Percentiles rank a stretch among this genome's conserved stretches.
Conservation (phyloP, 1,140 invertebrate genomes). For the Orussus abietinus region DNA sequence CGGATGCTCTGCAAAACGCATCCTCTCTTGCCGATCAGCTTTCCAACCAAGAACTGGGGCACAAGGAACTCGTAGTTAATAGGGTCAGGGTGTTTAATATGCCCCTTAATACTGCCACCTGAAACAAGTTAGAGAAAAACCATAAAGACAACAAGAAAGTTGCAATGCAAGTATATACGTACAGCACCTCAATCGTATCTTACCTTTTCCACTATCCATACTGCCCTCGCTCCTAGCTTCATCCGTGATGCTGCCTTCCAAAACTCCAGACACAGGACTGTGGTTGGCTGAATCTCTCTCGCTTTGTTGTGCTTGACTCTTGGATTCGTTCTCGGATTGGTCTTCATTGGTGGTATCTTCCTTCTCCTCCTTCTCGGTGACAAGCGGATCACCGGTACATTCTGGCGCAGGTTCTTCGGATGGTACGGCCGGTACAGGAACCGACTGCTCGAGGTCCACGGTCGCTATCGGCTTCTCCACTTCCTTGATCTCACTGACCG, state of each 20-base stretch:
- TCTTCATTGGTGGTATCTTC: too few species aligned
- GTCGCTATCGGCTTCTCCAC: too few species aligned
- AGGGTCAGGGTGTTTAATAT: conserved; percentile 39
- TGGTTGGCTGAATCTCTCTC: conserved; percentile 58
- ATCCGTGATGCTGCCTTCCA: conserved; percentile 51
- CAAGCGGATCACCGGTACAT: too few species aligned
- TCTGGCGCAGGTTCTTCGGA: too few species aligned
- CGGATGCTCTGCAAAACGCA: conserved; percentile 79
- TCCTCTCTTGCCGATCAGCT: conserved; percentile 82
- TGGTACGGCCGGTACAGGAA: too few species aligned
- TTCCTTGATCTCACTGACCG: neutral
- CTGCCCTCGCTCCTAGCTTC: conserved; percentile 52
- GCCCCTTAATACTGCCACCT: conserved; percentile 61
- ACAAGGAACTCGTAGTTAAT: conserved; percentile 74
- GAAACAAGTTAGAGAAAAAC: conserved; percentile 26
- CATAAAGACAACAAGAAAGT: neutral
- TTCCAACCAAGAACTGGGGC: conserved; percentile 74
- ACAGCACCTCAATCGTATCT: neutral
- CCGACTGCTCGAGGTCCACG: too few species aligned
- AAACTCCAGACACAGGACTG: conserved; percentile 50
- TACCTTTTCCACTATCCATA: conserved; percentile 50
- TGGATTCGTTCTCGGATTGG: too few species aligned
- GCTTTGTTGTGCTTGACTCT: too few species aligned
- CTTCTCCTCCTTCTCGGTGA: too few species aligned
- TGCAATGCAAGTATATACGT: neutral